Conservation (phyloP, 2,888 invertebrate species). For the Spilosoma lubricipeda region DNA sequence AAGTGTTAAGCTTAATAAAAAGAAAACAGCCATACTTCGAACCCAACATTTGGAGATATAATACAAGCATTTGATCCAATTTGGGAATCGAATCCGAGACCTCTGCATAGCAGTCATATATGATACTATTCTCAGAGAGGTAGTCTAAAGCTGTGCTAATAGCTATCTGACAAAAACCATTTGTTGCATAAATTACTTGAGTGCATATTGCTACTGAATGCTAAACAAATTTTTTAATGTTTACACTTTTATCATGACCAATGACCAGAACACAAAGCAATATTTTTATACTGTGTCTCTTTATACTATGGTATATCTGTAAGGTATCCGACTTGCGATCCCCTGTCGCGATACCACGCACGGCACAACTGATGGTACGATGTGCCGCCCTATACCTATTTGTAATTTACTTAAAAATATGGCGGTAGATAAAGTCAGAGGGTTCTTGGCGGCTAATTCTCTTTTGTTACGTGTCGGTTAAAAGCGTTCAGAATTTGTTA, state of each 20-base stretch:
- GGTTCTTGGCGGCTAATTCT: constrained; percentile 73
- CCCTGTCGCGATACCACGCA: constrained; percentile 81
- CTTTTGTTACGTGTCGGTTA: constrained; percentile 65
- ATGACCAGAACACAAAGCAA: constrained; percentile 2
- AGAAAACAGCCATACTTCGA: no score
- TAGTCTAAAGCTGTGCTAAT: neutral
- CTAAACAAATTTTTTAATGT: neutral
- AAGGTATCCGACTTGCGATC: constrained; percentile 73
- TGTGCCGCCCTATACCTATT: constrained; percentile 77
- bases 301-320: constrained; percentile 59
- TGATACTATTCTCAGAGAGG: no score
- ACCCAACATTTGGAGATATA: no score
- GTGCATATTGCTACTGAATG: neutral
- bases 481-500: constrained; percentile 63
- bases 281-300: constrained; percentile 49
- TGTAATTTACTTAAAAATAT: constrained; percentile 86
- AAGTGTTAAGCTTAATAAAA: no score
- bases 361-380: constrained; percentile 78
- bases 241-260: neutral
- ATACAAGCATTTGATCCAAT: no score
- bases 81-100: no score
- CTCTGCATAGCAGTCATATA: no score
- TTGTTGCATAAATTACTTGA: neutral
- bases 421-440: constrained; percentile 75
- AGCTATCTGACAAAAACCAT: neutral